Base-by-base conservation (phyloP, 2,113 vertebrate genomes). In the Grallaria varia region DNA sequence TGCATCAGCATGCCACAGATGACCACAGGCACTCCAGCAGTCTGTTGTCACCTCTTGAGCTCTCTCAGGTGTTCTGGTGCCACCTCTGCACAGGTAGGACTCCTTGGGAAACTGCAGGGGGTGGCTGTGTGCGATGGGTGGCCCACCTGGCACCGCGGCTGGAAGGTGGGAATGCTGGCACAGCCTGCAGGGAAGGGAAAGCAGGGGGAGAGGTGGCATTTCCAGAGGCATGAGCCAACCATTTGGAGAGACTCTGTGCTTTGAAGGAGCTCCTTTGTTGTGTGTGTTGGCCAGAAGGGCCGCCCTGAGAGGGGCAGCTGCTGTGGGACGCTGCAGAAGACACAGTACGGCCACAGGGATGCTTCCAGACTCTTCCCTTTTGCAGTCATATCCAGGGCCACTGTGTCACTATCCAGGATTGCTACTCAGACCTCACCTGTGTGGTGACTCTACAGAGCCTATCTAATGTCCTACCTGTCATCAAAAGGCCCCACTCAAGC, bases 311-410 rank as follows among this genome's bases (percentile, higher is more conserved):
- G 39, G 6, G 20, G 4, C 23, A 33, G 45, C 6, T 3, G 4
- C 24, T 59, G 9, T 89, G 74, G 44, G 37, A 10, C 12, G 8
- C 19, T 5, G 1, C 1, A 1, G 30, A 78, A 28, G 33, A 27
- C 3, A 1, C 0, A 0, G 20, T 45, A 1, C 0, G 6, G 16
- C 60, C 60, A 50, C 12, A 8, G 56, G 30, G 35, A 8, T 55
- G 33, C 39, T 78, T 74, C 50, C 56, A 74, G 31, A 14, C 7
- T 62, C 42, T 66, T 67, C 27, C 14, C 11, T 76, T 86, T 37
- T 66, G 53, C 50, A 60, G 37, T 3, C 4, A 6, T 58, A 28
- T 17, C 6, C 22, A 50, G 20, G 50, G 33, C 33, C 35, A 23
- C 0, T 2, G 44, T 63, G 50, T 49, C n/a, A 15, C 19, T 50